Conservation (phyloP, 1,140 invertebrate species). For the Drosophila malerkotliana region DNA sequence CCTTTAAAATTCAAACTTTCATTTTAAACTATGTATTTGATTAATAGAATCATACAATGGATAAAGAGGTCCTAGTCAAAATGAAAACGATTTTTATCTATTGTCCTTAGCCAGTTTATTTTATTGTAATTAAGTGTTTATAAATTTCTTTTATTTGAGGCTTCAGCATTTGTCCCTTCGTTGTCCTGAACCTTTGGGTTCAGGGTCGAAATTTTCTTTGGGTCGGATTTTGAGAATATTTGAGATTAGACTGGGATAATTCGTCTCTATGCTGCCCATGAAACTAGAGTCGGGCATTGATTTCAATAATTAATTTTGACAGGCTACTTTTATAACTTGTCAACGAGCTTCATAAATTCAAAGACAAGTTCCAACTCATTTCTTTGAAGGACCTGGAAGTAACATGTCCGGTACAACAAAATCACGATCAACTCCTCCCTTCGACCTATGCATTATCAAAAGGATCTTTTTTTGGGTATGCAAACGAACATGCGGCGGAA, state of each 20-base stretch:
- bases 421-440: not conserved
- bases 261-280: slow-evolving; percentile 15
- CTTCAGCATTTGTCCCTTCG: too few species aligned
- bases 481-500: slow-evolving; percentile 3
- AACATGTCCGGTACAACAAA: not conserved
- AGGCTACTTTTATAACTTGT: not conserved
- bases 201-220: not conserved
- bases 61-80: not conserved
- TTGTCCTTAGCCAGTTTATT: not conserved
- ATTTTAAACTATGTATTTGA: not conserved
- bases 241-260: slow-evolving; percentile 2
- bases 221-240: slow-evolving; percentile 1
- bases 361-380: not conserved
- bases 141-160: too few species aligned
- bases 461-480: slow-evolving; percentile 16
- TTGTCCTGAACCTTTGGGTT: too few species aligned
- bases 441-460: not conserved
- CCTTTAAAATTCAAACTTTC: not conserved
- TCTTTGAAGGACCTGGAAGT: not conserved
- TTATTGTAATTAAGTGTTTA: not conserved
- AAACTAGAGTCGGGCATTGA: slow-evolving; percentile 12
- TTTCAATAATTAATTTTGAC: not conserved
- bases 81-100: not conserved
- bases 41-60: too few species aligned
- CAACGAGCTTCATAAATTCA: not conserved